Evolutionary conservation across 2,888 invertebrate genomes (phyloP).

Genomic region (Clepsis dumicolana): DNA sequence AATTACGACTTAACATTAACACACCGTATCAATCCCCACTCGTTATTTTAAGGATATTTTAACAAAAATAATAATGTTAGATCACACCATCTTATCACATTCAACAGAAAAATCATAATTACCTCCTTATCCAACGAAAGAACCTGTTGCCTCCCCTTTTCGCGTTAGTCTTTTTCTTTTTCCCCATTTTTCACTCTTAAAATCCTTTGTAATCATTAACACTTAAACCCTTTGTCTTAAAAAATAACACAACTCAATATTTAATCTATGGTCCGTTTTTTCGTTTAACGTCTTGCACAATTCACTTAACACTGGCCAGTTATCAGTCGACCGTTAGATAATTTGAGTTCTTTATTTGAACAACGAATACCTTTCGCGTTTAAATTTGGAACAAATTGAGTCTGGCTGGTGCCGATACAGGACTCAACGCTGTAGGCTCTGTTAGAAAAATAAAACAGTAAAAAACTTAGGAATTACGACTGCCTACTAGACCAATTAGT

Average conservation of each 20-base stretch:
- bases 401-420: slow-evolving; percentile 71
- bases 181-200: slow-evolving; percentile 71
- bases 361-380: slow-evolving; percentile 52
- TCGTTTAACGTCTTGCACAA: slow-evolving; percentile 52
- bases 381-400: slow-evolving; percentile 58
- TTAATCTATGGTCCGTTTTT: slow-evolving; percentile 48
- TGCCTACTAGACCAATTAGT: neutral
- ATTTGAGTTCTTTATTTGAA: slow-evolving; percentile 58
- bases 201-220: slow-evolving; percentile 54
- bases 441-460: slow-evolving; percentile 51
- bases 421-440: slow-evolving; percentile 71
- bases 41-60: neutral
- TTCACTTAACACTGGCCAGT: slow-evolving; percentile 54
- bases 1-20: slow-evolving; percentile 37
- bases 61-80: slow-evolving; percentile 1
- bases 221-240: slow-evolving; percentile 55
- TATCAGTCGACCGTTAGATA: slow-evolving; percentile 52
- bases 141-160: slow-evolving; percentile 77
- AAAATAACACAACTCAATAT: slow-evolving; percentile 56
- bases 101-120: slow-evolving; percentile 47
- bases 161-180: slow-evolving; percentile 78
- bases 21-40: neutral
- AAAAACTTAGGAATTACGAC: slow-evolving; percentile 24
- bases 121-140: slow-evolving; percentile 83
- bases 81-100: slow-evolving; percentile 3